A percentile compares a stretch with the other conserved stretches of the same genome.
phyloP scores from a whole-genome alignment of 2,113 vertebrate species.

The Lepus europaeus region DNA sequence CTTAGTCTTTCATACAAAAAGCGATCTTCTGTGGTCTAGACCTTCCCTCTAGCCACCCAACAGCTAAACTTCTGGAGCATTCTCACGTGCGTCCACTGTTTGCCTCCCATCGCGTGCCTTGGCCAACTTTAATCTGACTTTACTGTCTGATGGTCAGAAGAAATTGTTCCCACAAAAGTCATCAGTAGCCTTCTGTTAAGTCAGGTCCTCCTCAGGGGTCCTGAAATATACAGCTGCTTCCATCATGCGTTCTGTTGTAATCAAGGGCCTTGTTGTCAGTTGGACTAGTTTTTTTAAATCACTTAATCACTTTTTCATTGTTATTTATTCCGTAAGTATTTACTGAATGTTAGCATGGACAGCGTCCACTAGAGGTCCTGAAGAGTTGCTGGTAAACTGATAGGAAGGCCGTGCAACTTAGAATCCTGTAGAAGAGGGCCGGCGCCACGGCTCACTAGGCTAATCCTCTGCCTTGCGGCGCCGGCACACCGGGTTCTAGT shows the following conservation, averaged over 20 bases:
- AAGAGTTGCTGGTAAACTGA: background rate
- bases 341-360: background rate
- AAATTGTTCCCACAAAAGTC: background rate
- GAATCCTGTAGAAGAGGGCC: background rate
- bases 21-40: background rate
- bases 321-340: background rate
- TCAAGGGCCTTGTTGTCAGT: background rate
- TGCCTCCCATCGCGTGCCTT: background rate
- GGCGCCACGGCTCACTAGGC: too few relatives aligned
- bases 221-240: background rate
- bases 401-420: background rate
- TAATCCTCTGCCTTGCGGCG: too few relatives aligned
- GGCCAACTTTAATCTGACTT: background rate
- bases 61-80: background rate
- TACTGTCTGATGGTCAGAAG: background rate
- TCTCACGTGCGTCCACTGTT: background rate
- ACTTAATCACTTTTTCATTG: background rate
- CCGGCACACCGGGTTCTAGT: too few relatives aligned
- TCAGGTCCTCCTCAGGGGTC: background rate
- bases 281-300: background rate
- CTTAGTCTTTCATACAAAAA: background rate
- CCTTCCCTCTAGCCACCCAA: background rate
- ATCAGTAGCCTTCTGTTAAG: background rate
- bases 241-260: background rate
- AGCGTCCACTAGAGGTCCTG: background rate